Conservation (phyloP, 2,888 invertebrate species). For the Lissocephala sabroskyi region DNA sequence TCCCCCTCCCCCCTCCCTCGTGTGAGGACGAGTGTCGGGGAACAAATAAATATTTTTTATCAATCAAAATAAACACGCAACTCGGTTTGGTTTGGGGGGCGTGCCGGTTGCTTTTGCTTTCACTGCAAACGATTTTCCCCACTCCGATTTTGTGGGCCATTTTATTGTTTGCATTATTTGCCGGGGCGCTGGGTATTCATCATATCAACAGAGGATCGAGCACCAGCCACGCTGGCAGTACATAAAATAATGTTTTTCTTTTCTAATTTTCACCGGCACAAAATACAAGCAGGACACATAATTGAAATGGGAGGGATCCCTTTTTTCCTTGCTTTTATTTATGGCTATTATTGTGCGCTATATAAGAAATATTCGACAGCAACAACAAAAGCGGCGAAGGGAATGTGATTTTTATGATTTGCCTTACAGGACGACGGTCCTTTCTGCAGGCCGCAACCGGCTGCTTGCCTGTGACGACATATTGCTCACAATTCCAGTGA, state of each 20-base stretch:
- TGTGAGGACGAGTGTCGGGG: no score
- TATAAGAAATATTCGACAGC: background rate
- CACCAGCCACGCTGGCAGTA: background rate
- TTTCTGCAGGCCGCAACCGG: no score
- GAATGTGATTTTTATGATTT: slow-evolving; percentile 53
- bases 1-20: no score
- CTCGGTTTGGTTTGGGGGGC: slow-evolving; percentile 17
- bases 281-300: slow-evolving; percentile 24
- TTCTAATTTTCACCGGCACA: slow-evolving; percentile 43
- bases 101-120: slow-evolving; percentile 42
- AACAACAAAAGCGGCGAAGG: slow-evolving; percentile 18
- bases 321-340: background rate
- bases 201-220: no score
- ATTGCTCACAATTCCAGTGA: no score
- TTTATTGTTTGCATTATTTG: background rate
- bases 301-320: slow-evolving; percentile 43
- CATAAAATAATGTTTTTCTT: slow-evolving; percentile 2
- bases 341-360: no score
- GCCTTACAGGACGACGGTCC: slow-evolving; percentile 37
- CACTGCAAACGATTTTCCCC: slow-evolving; percentile 48
- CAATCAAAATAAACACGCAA: slow-evolving; percentile 58
- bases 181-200: background rate
- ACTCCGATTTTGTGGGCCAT: slow-evolving; percentile 10
- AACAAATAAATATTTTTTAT: slow-evolving; percentile 2
- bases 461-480: no score